phyloP scores from a whole-genome alignment of 2,113 vertebrate species.

The human (Homo sapiens) region DNA sequence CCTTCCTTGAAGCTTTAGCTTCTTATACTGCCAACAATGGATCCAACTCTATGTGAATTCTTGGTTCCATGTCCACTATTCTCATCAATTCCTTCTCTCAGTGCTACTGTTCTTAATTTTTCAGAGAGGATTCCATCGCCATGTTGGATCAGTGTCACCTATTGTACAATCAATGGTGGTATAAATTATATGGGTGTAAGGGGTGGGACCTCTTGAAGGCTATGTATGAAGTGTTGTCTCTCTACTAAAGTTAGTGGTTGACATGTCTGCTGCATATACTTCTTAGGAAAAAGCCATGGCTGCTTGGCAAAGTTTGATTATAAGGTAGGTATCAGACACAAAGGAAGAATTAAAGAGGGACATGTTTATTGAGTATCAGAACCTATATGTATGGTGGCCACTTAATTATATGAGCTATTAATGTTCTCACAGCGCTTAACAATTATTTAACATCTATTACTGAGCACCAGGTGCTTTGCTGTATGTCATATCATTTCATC shows the following conservation, averaged over 20 bases:
- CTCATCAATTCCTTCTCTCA: neutral
- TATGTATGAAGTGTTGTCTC: neutral
- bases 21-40: neutral
- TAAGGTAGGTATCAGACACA: neutral
- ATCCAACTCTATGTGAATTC: neutral
- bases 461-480: neutral
- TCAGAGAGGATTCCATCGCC: neutral
- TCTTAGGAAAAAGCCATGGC: neutral
- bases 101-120: neutral
- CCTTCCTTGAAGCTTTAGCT: neutral
- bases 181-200: neutral
- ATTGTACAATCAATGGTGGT: neutral
- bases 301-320: neutral
- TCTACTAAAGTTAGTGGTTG: neutral
- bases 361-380: neutral
- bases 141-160: neutral
- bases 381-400: neutral
- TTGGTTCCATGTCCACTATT: neutral
- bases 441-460: neutral
- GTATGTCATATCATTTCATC: neutral
- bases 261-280: neutral
- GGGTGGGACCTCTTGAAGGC: neutral
- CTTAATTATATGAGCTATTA: neutral
- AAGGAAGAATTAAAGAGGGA: neutral
- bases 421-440: neutral